These are phyloP conservation scores for Lepeophtheirus salmonis DNA, from an alignment of 1,140 invertebrate genomes.

Conservation along the genomic window DNA sequence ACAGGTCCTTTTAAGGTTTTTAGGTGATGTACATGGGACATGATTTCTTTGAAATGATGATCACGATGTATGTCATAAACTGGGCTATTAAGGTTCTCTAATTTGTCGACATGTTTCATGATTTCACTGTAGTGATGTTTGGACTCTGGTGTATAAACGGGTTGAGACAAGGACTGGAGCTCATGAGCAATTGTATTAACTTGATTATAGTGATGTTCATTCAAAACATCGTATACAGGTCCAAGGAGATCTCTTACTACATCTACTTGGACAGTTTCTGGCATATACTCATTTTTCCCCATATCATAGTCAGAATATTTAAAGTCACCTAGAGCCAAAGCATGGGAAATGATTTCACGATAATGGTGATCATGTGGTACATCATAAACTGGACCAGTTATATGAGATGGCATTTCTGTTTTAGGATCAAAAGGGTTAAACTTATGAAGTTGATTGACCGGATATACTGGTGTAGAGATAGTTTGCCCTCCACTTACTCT, in stretches of 20 bases:
- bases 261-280: neutral
- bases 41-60: constrained; percentile 18
- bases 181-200: constrained; percentile 14
- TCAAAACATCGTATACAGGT: constrained; percentile 16
- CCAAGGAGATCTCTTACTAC: constrained; percentile 12
- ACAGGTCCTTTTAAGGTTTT: constrained; percentile 12
- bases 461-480: constrained; percentile 9
- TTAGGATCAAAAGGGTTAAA: constrained; percentile 7
- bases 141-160: constrained; percentile 15
- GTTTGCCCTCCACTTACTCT: neutral
- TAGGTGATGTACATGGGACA: constrained; percentile 8
- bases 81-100: constrained; percentile 8
- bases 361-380: constrained; percentile 11
- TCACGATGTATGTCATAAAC: constrained; percentile 17
- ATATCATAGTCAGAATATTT: constrained; percentile 11
- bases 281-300: constrained; percentile 6
- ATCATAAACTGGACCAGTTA: constrained; percentile 7
- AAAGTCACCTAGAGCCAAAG: constrained; percentile 6
- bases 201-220: constrained; percentile 14
- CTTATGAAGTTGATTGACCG: constrained; percentile 4
- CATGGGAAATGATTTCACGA: constrained; percentile 15
- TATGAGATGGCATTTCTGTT: neutral
- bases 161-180: constrained; percentile 5
- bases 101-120: constrained; percentile 15
- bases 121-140: constrained; percentile 17